Evolutionary conservation across 2,113 vertebrate species (phyloP), one percentile per base, ranked within the genome.

Genomic region (Rhinoderma darwinii): DNA sequence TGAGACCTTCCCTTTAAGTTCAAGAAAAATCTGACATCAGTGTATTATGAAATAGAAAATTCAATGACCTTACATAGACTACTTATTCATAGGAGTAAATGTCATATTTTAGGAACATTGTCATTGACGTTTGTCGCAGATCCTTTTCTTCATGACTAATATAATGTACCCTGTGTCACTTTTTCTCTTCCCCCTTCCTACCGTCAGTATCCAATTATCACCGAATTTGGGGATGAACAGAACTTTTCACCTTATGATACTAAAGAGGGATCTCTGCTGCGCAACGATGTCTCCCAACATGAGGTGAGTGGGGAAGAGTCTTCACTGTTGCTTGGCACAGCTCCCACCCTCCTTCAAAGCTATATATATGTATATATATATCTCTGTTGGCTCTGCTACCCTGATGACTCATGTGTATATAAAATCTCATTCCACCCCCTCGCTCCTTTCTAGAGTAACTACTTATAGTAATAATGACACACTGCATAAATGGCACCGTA

Each of bases 181-280:
- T 72, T 12, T 11, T 47, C 9, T 12, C 22, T 18, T 54, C 43
- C 32, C 41, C 3, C 44, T 12, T 78, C 27, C 0, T 10, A 12
- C 54, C 89, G 9, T 7, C 93, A 99, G 97, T 98, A 97, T 90
- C 97, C 98, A 0, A 94, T 98, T 94, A 97, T 99, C 91, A 94
- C 91, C 0, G 97, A 98, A 89, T 98, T 98, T 17, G 96, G 95
- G 0, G 97, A 98, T 88, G 96, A 99, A 87, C 94, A 93, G 0
- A 89, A 92, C 90, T 95, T 95, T 91, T 93, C 94, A 32, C 85
- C 93, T 77, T 95, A 95, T 11, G 97, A 98, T 92, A 94, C 96
- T 92, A 97, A 99, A 88, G 97, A 98, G 90, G 95, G 95, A 18
- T 96, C 95, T 37, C 92, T 98, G 92, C 94, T 99, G 90, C 96